phyloP scores from a whole-genome alignment of 2,888 invertebrate genomes.

The Perdita meconis region DNA sequence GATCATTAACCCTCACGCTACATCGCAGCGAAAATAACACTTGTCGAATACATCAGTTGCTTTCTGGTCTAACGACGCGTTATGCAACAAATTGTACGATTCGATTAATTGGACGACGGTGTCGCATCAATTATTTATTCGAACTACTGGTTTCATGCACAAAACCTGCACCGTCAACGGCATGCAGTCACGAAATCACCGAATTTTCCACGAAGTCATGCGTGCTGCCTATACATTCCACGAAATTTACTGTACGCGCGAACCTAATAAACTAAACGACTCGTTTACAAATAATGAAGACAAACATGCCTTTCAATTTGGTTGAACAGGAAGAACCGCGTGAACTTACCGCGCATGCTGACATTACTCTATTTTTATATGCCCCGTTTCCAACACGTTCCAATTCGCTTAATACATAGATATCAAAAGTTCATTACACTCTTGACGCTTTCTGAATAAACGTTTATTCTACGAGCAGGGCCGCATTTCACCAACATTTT shows the following conservation, averaged over 20 bases:
- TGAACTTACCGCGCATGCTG: conserved; percentile 7
- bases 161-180: conserved; percentile 1
- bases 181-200: conserved; percentile 26
- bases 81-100: conserved; percentile 19
- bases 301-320: conserved; percentile 67
- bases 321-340: conserved; percentile 19
- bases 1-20: background rate
- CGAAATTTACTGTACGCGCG: conserved; percentile 8
- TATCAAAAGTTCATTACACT: no score
- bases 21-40: conserved; percentile 16
- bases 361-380: conserved; percentile 12
- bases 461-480: no score
- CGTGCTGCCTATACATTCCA: conserved; percentile 13
- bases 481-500: no score
- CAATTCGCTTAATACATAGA: background rate
- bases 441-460: no score
- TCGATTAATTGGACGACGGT: conserved; percentile 37
- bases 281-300: conserved; percentile 65
- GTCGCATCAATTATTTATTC: conserved; percentile 50
- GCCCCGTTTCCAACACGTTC: background rate
- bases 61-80: conserved; percentile 28
- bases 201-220: conserved; percentile 32
- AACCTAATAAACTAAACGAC: conserved; percentile 33
- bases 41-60: conserved; percentile 30
- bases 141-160: conserved; percentile 3